These are phyloP conservation scores for Erpetoichthys calabaricus DNA, from an alignment of 2,797 vertebrate genomes.

Conservation along the genomic window DNA sequence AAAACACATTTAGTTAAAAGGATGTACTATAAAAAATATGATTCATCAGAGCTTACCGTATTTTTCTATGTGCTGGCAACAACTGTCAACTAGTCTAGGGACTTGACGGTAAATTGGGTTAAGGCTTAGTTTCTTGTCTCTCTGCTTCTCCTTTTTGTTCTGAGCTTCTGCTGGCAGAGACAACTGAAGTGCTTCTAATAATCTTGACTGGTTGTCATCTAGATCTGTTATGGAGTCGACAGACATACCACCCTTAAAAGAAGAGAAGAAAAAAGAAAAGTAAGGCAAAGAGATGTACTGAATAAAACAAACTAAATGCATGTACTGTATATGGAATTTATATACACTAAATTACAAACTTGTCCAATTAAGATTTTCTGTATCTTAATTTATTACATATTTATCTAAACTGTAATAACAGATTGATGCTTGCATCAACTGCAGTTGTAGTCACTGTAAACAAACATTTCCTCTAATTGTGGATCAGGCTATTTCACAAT, in stretches of 20 bases:
- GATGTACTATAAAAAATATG: background rate
- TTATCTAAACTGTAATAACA: too few species aligned
- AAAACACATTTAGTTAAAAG: too few species aligned
- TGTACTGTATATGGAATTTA: conserved; percentile 7
- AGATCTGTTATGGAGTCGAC: conserved; percentile 97
- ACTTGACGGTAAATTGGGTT: conserved; percentile 96
- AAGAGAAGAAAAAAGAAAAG: conserved; percentile 18
- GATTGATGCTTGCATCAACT: too few species aligned
- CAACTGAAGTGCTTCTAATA: conserved; percentile 90
- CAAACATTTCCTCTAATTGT: too few species aligned
- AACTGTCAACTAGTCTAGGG: conserved; percentile 83
- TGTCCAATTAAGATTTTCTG: background rate
- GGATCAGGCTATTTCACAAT: too few species aligned
- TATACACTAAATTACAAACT: conserved; percentile 3
- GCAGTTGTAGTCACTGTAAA: too few species aligned
- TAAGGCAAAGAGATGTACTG: conserved; percentile 6
- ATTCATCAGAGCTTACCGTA: conserved; percentile 54
- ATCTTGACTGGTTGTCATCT: conserved; percentile 83
- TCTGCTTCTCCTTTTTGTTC: conserved; percentile 74
- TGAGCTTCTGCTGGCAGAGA: conserved; percentile 76
- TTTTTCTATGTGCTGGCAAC: conserved; percentile 91
- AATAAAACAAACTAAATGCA: background rate
- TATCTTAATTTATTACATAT: background rate
- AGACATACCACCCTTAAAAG: conserved; percentile 82
- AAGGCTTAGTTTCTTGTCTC: conserved; percentile 84